Evolutionary conservation across 2,888 invertebrate genomes (phyloP), one percentile per base, ranked within the genome.

Genomic region (Leptogaster cylindrica): DNA sequence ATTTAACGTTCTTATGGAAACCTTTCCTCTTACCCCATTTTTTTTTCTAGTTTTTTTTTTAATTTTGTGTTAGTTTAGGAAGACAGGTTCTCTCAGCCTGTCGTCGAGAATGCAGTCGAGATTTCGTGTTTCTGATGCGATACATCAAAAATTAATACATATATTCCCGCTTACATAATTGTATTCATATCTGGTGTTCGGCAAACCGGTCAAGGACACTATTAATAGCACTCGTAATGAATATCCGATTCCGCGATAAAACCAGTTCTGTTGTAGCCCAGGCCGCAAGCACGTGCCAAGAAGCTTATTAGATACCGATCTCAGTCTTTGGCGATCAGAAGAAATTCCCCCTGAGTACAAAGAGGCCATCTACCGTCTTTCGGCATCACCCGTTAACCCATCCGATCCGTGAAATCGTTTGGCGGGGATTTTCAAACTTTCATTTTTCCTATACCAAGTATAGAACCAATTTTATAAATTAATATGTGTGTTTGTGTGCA

Each of bases 141-240:
- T 46, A 46, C 55, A 55, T 36, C 55, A 55, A 36, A n/a, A 20
- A 55, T 55, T 36, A 55, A 55, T 55, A 55, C 55, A 55, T 55
- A 36, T 55, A n/a, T n/a, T n/a, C 23, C 55, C 33, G 16, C 55
- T 55, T 55, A 55, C 55, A 55, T 55, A 55, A 55, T 55, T 31
- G n/a, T 55, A 55, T 55, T 55, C 55, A 55, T 55, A 55, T 55
- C 36, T 55, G 33, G 36, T 55, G 23, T 20, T 23, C 55, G 12
- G 55, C 55, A 55, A 55, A 55, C 55, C 55, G 55, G 55, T 55
- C 55, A 55, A 55, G 55, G 55, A 55, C 55, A 55, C 55, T 55
- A 55, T 55, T 55, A 55, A 55, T 55, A 55, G 55, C 55, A 7
- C 39, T 33, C 55, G 39, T 55, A 28, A 55, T 55, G 39, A 55